phyloP scores from a whole-genome alignment of 2,113 vertebrate species.

The Heterotilapia buettikoferi region DNA sequence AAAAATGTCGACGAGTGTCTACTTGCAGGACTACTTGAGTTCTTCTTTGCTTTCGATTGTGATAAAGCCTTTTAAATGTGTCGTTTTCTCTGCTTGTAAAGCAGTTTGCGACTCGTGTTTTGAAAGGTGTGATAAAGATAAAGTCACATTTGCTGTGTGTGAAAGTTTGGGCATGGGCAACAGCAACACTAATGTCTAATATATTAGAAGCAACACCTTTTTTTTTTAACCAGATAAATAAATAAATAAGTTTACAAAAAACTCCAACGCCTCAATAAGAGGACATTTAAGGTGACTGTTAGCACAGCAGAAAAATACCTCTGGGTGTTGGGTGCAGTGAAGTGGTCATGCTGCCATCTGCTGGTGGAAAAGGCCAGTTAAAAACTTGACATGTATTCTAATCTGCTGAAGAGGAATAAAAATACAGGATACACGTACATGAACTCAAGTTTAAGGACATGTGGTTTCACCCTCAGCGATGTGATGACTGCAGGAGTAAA shows the following conservation, averaged over 20 bases:
- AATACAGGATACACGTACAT: not conserved
- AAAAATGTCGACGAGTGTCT: not conserved
- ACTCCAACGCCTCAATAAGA: not conserved
- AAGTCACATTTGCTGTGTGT: not conserved
- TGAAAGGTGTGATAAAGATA: not conserved
- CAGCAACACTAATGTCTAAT: not conserved
- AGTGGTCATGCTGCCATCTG: constrained; percentile 61
- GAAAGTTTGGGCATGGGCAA: not conserved
- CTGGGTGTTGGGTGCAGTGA: not conserved
- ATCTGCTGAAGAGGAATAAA: not conserved
- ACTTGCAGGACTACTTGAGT: not conserved
- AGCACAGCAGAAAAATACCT: not conserved
- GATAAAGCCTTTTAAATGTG: not conserved
- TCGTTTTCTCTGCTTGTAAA: not conserved
- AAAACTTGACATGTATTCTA: not conserved
- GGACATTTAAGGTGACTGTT: not conserved
- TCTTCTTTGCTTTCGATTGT: not conserved
- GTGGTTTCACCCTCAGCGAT: not conserved
- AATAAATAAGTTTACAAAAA: not conserved
- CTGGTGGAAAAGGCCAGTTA: not conserved
- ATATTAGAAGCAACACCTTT: not conserved
- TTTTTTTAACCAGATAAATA: not conserved
- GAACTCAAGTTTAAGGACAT: not conserved
- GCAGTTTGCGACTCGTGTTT: not conserved
- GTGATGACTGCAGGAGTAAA: not conserved